Conservation (phyloP, 2,113 vertebrate genomes). For the Halcyon malimbica region DNA sequence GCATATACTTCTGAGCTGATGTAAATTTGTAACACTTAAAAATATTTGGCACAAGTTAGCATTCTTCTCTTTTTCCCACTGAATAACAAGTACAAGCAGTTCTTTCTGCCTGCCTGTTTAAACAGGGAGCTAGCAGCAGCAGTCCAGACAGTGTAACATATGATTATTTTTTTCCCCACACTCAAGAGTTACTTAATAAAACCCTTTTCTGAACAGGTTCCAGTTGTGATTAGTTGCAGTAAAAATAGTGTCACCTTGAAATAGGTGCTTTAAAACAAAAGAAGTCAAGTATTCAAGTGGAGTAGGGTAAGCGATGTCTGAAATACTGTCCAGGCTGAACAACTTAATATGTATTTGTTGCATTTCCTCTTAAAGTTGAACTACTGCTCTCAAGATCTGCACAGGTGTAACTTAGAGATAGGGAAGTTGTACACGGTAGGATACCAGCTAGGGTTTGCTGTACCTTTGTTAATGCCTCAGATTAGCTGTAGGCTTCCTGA, state of each 20-base stretch:
- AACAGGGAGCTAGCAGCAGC: neutral
- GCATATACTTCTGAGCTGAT: constrained; percentile 1
- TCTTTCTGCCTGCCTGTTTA: neutral
- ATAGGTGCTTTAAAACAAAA: neutral
- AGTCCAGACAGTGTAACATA: neutral
- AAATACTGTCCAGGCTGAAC: neutral
- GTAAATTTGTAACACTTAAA: constrained; percentile 18
- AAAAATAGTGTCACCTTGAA: neutral
- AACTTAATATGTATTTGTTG: neutral
- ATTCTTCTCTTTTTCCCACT: neutral
- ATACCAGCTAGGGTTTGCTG: neutral
- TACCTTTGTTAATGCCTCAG: neutral
- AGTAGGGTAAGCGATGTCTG: neutral
- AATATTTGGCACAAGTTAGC: constrained; percentile 7
- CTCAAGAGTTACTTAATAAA: neutral
- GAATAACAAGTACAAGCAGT: neutral
- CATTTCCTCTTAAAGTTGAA: neutral
- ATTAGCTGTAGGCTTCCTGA: neutral
- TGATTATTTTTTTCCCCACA: neutral
- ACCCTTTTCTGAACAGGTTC: neutral
- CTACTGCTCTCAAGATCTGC: neutral
- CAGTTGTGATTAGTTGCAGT: neutral
- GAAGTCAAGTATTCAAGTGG: neutral
- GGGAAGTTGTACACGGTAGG: neutral
- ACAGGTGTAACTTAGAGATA: neutral